Evolutionary conservation across 35 echinoderm and acorn worm species (phyloP).

Genomic region (Heliocidaris tuberculata): DNA sequence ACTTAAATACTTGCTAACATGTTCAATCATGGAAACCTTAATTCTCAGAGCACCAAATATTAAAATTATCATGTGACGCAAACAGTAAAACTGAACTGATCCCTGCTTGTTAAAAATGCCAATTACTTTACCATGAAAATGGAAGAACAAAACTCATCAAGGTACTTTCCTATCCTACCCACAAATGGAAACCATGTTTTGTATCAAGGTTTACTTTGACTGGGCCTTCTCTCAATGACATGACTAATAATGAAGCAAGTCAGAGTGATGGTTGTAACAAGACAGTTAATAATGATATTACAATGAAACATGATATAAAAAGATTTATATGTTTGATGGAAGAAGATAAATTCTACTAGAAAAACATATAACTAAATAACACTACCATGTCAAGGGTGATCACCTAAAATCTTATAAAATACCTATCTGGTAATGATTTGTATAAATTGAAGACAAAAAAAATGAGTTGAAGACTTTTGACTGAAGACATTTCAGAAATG

Average conservation of each 20-base stretch:
- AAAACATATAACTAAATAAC: background rate
- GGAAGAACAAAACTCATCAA: background rate
- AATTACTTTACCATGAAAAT: no score
- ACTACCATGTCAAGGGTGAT: background rate
- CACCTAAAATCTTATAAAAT: background rate
- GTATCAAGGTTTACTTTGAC: background rate
- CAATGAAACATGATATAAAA: background rate
- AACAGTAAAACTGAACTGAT: no score
- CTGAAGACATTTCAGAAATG: background rate
- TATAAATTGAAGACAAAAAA: background rate
- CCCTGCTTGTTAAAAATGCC: no score
- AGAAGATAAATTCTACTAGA: background rate
- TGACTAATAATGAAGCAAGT: background rate
- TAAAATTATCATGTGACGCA: no score
- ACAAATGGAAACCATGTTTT: background rate
- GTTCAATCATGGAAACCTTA: background rate
- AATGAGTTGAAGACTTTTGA: background rate
- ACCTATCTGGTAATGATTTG: background rate
- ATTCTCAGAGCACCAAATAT: background rate
- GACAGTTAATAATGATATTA: background rate
- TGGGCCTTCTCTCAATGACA: background rate
- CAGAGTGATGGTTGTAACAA: background rate
- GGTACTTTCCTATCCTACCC: background rate
- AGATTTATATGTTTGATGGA: background rate
- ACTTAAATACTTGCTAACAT: background rate